These are phyloP conservation scores for Neelides folsomi DNA, from an alignment of 2,888 invertebrate genomes.

Conservation along the genomic window DNA sequence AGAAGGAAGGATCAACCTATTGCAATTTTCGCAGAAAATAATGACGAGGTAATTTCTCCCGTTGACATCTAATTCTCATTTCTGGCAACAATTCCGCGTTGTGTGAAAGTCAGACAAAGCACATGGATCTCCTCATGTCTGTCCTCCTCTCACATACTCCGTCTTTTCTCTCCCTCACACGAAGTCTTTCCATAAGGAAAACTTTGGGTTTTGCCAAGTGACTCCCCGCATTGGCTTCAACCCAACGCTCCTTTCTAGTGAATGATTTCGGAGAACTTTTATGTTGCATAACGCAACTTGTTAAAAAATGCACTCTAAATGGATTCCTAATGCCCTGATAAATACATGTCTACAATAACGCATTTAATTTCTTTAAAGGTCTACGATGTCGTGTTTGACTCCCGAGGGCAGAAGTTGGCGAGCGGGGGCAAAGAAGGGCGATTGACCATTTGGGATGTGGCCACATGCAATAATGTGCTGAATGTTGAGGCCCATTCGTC, in stretches of 20 bases:
- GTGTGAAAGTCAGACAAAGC: constrained; percentile 30
- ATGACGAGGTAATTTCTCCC: constrained; percentile 6
- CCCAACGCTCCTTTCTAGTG: too few relatives aligned
- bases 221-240: too few relatives aligned
- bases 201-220: too few relatives aligned
- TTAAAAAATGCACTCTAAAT: too few relatives aligned
- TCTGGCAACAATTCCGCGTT: constrained; percentile 35
- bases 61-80: background rate
- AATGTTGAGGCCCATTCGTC: constrained; percentile 13
- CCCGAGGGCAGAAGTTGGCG: constrained; percentile 55
- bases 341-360: too few relatives aligned
- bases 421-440: constrained; percentile 64
- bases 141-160: too few relatives aligned
- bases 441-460: constrained; percentile 53
- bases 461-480: constrained; percentile 25
- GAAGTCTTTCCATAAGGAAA: too few relatives aligned
- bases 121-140: too few relatives aligned
- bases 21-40: constrained; percentile 4
- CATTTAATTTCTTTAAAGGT: constrained; percentile 38
- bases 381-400: constrained; percentile 62
- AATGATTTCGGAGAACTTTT: too few relatives aligned
- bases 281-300: too few relatives aligned
- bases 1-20: constrained; percentile 38
- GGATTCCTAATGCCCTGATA: too few relatives aligned
- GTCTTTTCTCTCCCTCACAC: too few relatives aligned